Conservation (phyloP, 2,113 vertebrate species). For the Crotalus tigris region DNA sequence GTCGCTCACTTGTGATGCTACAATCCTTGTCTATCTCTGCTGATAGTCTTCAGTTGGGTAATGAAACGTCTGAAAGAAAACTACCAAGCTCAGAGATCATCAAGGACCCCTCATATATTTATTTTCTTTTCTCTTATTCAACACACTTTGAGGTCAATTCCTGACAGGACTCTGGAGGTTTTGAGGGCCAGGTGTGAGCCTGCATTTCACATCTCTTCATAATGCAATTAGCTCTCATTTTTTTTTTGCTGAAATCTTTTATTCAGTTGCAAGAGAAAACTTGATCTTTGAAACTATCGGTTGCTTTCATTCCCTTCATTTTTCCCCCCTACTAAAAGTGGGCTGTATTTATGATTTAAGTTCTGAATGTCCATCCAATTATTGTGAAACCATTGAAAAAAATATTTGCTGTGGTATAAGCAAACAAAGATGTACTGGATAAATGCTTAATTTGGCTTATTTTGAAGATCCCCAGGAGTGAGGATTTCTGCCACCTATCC, state of each 20-base stretch:
- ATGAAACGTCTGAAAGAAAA: too few relatives aligned
- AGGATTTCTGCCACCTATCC: constrained; percentile 39
- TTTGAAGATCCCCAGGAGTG: constrained; percentile 30
- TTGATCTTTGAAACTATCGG: constrained; percentile 15
- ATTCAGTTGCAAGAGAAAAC: not conserved
- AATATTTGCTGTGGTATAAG: constrained; percentile 28
- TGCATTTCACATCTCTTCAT: not conserved
- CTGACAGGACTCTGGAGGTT: not conserved
- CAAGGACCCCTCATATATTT: not conserved
- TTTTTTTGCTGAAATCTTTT: not conserved
- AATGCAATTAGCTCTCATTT: not conserved
- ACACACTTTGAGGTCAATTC: not conserved
- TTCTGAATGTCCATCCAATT: constrained; percentile 21
- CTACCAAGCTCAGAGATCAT: too few relatives aligned
- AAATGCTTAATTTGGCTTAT: constrained; percentile 61
- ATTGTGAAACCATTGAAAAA: constrained; percentile 22
- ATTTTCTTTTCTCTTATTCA: not conserved
- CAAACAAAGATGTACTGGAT: constrained; percentile 49
- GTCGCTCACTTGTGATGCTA: too few relatives aligned
- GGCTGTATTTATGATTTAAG: not conserved
- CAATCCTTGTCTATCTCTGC: too few relatives aligned
- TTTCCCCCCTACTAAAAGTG: constrained; percentile 20
- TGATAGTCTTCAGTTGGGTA: too few relatives aligned
- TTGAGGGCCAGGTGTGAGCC: not conserved
- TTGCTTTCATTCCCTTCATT: not conserved